Percentiles rank a stretch among this genome's conserved stretches.
phyloP scores from a whole-genome alignment of 2,797 vertebrate species.

The Epinephelus coioides region DNA sequence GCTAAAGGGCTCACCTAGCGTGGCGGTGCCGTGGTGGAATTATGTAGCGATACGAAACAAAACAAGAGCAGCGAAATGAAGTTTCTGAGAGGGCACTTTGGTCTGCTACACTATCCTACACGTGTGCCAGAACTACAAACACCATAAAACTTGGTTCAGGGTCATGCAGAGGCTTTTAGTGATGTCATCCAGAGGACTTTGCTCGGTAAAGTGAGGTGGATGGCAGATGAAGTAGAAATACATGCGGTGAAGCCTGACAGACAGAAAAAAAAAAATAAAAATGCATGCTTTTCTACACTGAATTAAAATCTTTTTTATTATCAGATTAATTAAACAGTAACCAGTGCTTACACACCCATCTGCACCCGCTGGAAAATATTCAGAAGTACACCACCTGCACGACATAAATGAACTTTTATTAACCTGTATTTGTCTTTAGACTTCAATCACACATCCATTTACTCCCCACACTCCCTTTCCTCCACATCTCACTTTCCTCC shows the following conservation, averaged over 20 bases:
- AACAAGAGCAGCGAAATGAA: conserved; percentile 37
- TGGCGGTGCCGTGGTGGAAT: conserved; percentile 38
- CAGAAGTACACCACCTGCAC: conserved; percentile 8
- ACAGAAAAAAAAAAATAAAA: conserved; percentile 9
- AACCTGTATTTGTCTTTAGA: conserved; percentile 37
- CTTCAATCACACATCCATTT: conserved; percentile 44
- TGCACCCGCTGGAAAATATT: neutral
- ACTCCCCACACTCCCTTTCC: conserved; percentile 23
- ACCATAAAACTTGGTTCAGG: neutral
- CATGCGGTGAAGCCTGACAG: neutral
- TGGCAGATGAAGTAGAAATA: conserved; percentile 1
- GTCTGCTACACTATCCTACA: conserved; percentile 14
- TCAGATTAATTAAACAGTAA: conserved; percentile 12
- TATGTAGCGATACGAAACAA: conserved; percentile 34
- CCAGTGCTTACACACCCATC: neutral
- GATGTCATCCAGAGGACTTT: conserved; percentile 35
- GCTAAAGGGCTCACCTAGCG: conserved; percentile 65
- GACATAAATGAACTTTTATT: conserved; percentile 24
- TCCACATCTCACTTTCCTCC: conserved; percentile 28
- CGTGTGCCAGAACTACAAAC: conserved; percentile 21
- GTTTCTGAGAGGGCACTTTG: conserved; percentile 36
- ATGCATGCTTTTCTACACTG: neutral
- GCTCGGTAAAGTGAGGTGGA: neutral
- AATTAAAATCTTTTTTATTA: neutral
- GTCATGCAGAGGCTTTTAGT: conserved; percentile 33